Conservation (phyloP, 2,888 invertebrate species). For the Iphiclides podalirius region DNA sequence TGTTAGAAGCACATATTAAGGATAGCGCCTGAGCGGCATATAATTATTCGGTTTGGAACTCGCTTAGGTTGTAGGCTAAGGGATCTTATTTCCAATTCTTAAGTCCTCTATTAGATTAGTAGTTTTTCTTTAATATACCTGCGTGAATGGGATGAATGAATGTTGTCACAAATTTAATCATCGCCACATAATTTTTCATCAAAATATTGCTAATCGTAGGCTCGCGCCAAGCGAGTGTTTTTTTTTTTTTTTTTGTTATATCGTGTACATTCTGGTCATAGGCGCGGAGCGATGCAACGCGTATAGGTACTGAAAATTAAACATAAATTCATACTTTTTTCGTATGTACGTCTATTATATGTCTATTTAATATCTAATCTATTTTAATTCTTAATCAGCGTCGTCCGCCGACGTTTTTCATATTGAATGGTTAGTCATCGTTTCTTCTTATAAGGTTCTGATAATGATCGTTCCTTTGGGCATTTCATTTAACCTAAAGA, state of each 20-base stretch:
- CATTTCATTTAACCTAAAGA: not conserved
- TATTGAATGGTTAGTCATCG: slow-evolving; percentile 2
- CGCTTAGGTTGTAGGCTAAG: slow-evolving; percentile 58
- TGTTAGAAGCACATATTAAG: slow-evolving; percentile 54
- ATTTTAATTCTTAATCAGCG: slow-evolving; percentile 6
- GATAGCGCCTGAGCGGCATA: slow-evolving; percentile 47
- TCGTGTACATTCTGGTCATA: slow-evolving; percentile 79
- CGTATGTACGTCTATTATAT: slow-evolving; percentile 39
- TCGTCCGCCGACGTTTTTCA: too few relatives aligned
- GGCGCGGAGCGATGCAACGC: slow-evolving; percentile 52
- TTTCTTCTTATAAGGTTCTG: slow-evolving; percentile 15
- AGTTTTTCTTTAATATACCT: slow-evolving; percentile 55
- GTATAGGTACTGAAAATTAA: slow-evolving; percentile 55
- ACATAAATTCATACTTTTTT: slow-evolving; percentile 45
- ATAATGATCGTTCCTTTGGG: not conserved
- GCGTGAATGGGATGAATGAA: slow-evolving; percentile 64
- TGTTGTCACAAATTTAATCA: slow-evolving; percentile 67
- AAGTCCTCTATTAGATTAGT: slow-evolving; percentile 61
- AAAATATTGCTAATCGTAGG: slow-evolving; percentile 46
- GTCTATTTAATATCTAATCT: not conserved
- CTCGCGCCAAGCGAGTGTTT: slow-evolving; percentile 57
- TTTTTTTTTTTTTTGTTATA: slow-evolving; percentile 54
- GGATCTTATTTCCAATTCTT: too few relatives aligned
- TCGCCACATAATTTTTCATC: slow-evolving; percentile 51
- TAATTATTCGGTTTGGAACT: slow-evolving; percentile 55